Conservation (phyloP, 1,140 invertebrate species). For the Ostrea denselamellosa region DNA sequence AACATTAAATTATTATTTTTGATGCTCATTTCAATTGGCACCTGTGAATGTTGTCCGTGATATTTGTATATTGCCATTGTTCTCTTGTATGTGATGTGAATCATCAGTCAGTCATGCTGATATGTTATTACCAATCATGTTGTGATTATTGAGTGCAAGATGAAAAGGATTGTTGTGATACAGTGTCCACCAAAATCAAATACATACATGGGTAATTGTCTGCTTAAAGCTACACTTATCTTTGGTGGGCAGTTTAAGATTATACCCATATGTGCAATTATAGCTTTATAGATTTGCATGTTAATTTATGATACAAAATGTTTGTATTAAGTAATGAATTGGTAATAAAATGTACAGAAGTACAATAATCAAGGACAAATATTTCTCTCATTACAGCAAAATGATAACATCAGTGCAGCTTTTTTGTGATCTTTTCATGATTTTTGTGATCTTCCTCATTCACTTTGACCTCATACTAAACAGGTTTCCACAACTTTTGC, state of each 20-base stretch:
- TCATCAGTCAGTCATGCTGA: not conserved
- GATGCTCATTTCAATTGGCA: too few species aligned
- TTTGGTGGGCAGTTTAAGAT: too few species aligned
- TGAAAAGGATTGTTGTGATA: slow-evolving; percentile 2
- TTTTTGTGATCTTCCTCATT: too few species aligned
- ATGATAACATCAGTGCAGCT: too few species aligned
- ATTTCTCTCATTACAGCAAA: too few species aligned
- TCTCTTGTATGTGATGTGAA: not conserved
- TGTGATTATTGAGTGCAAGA: not conserved
- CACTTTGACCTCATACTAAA: too few species aligned
- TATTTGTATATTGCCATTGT: not conserved
- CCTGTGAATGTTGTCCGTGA: not conserved
- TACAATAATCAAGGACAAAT: not conserved
- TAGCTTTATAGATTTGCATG: not conserved
- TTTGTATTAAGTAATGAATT: not conserved
- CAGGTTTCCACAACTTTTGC: too few species aligned
- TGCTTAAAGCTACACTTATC: not conserved
- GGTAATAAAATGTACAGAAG: not conserved
- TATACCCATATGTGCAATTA: slow-evolving; percentile 27
- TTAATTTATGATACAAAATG: slow-evolving; percentile 22
- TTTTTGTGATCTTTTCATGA: too few species aligned
- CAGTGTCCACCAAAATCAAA: not conserved
- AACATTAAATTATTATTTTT: too few species aligned
- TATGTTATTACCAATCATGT: not conserved
- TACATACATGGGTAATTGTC: not conserved